These are phyloP conservation scores for Litoditis marina DNA, from an alignment of 2,888 invertebrate species.

Conservation along the genomic window DNA sequence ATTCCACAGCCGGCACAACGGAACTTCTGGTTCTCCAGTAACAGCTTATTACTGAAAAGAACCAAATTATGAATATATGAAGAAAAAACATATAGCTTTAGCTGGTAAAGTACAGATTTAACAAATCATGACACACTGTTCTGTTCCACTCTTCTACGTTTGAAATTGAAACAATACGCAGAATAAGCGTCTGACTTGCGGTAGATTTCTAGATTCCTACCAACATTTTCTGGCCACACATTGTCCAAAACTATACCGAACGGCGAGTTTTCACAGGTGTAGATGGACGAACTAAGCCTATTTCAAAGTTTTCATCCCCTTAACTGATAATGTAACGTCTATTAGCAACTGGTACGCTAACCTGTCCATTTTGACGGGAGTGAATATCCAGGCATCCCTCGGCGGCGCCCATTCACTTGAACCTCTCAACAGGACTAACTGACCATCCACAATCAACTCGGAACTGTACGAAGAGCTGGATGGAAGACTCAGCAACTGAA, in stretches of 20 bases:
- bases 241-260: no score
- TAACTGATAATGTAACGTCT: no score
- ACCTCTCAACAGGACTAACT: constrained; percentile 12
- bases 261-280: no score
- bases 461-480: constrained; percentile 3
- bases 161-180: no score
- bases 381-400: constrained; percentile 18
- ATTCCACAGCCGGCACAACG: constrained; percentile 82
- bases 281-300: no score
- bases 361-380: constrained; percentile 8
- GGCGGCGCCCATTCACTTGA: constrained; percentile 16
- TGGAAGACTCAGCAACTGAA: constrained; percentile 12
- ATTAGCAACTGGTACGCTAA: background rate
- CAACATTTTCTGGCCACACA: no score
- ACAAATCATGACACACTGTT: background rate
- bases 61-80: background rate
- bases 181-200: no score
- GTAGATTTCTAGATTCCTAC: no score
- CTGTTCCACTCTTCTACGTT: no score
- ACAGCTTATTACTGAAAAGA: constrained; percentile 20
- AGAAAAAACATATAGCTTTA: background rate
- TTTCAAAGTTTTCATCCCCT: no score
- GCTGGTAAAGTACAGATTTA: background rate
- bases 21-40: constrained; percentile 75
- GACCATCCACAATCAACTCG: constrained; percentile 8